phyloP scores from a whole-genome alignment of 2,888 invertebrate species.

The Phania funesta region DNA sequence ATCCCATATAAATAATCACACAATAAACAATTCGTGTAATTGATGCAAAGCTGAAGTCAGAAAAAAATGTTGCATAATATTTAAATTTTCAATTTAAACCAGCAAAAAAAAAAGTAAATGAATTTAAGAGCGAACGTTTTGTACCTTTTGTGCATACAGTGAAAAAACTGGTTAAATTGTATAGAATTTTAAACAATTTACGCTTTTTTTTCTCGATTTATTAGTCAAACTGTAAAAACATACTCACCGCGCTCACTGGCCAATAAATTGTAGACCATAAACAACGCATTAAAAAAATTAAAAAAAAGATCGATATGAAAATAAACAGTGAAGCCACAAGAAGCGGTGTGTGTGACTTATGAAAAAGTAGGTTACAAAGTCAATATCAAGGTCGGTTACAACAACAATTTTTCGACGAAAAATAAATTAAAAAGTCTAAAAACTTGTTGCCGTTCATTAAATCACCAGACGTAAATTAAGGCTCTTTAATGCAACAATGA shows the following conservation, averaged over 20 bases:
- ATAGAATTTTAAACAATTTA: not conserved
- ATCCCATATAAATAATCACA: conserved; percentile 23
- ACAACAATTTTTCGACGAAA: too few relatives aligned
- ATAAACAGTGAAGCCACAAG: not conserved
- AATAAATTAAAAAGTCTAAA: too few relatives aligned
- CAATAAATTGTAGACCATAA: not conserved
- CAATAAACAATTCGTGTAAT: conserved; percentile 13
- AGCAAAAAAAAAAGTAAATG: too few relatives aligned
- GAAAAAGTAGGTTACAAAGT: conserved; percentile 54
- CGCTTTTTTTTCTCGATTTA: not conserved
- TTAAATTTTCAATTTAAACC: not conserved
- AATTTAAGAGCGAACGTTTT: too few relatives aligned
- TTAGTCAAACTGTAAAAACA: not conserved
- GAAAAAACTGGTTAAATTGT: not conserved
- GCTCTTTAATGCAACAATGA: too few relatives aligned
- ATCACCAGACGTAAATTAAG: too few relatives aligned
- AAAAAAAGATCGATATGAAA: not conserved
- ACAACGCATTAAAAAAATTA: not conserved
- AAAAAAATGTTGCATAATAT: not conserved
- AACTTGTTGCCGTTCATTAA: too few relatives aligned
- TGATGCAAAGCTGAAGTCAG: not conserved
- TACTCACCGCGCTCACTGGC: not conserved
- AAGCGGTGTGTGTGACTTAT: not conserved
- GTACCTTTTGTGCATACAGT: too few relatives aligned
- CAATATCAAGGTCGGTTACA: conserved; percentile 61